Evolutionary conservation across 53 echinoderm and acorn worm genomes (phyloP).

Genomic region (Paelopatides confundens): DNA sequence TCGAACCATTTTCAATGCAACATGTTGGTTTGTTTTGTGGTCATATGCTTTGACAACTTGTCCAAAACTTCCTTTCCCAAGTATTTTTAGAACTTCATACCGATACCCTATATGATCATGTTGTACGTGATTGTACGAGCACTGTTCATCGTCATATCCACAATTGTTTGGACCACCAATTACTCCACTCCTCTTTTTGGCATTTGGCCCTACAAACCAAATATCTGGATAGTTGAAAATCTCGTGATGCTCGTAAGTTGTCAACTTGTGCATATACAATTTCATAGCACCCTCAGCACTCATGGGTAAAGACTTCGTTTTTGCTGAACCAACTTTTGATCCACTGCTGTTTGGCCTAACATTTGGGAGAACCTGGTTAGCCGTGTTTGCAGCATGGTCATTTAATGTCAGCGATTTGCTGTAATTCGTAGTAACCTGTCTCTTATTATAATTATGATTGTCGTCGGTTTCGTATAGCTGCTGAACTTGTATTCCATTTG

Average conservation of each 20-base stretch:
- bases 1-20: conserved; percentile 98
- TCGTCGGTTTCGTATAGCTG: conserved; percentile 98
- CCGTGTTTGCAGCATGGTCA: conserved; percentile 64
- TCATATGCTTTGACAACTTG: conserved; percentile 99
- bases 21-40: conserved; percentile 98
- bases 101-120: conserved; percentile 98
- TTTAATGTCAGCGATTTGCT: conserved; percentile 68
- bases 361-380: conserved; percentile 68
- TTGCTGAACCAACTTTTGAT: conserved; percentile 94
- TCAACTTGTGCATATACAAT: conserved; percentile 98
- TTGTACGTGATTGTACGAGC: conserved; percentile 97
- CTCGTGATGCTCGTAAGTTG: conserved; percentile 98
- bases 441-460: conserved; percentile 97
- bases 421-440: conserved; percentile 61
- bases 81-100: conserved; percentile 97
- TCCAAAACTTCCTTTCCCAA: conserved; percentile 99
- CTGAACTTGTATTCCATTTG: conserved; percentile 89
- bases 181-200: conserved; percentile 96
- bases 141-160: conserved; percentile 99
- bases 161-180: conserved; percentile 97
- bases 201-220: conserved; percentile 99
- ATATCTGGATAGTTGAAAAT: conserved; percentile 93
- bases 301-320: conserved; percentile 81
- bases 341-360: conserved; percentile 91
- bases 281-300: conserved; percentile 98